Conservation (phyloP, 2,888 invertebrate genomes). For the Drosophila phalerata region DNA sequence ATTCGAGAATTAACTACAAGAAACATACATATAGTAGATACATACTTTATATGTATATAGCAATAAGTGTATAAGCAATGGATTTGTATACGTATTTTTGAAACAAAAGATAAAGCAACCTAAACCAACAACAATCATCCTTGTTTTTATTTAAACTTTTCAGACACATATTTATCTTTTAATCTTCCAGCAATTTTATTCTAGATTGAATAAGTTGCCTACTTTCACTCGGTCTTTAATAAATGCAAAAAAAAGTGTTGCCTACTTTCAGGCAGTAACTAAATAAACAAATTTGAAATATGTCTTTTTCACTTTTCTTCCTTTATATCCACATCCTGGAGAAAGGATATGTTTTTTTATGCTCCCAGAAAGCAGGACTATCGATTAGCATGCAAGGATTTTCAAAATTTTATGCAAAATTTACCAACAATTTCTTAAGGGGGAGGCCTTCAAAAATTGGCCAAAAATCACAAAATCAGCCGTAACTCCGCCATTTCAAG, state of each 20-base stretch:
- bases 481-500: conserved; percentile 4
- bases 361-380: conserved; percentile 3
- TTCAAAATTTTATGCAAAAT: neutral
- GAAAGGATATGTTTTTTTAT: neutral
- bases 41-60: conserved; percentile 40
- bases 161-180: neutral
- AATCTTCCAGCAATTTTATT: neutral
- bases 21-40: conserved; percentile 4
- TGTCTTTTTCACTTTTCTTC: neutral
- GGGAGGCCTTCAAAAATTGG: neutral
- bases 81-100: conserved; percentile 55
- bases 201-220: conserved; percentile 1
- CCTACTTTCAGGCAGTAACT: neutral
- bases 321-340: neutral
- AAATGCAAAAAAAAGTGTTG: neutral
- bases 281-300: neutral
- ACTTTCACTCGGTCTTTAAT: conserved; percentile 4
- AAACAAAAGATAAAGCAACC: conserved; percentile 36
- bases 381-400: conserved; percentile 5
- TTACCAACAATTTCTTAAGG: neutral
- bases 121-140: neutral
- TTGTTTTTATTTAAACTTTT: neutral
- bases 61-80: conserved; percentile 45
- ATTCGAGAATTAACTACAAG: conserved; percentile 47
- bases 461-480: neutral